Percentiles rank a stretch among this genome's conserved stretches.
Evolutionary conservation across 1,140 invertebrate species (phyloP).

Genomic region (Formica selysi): DNA sequence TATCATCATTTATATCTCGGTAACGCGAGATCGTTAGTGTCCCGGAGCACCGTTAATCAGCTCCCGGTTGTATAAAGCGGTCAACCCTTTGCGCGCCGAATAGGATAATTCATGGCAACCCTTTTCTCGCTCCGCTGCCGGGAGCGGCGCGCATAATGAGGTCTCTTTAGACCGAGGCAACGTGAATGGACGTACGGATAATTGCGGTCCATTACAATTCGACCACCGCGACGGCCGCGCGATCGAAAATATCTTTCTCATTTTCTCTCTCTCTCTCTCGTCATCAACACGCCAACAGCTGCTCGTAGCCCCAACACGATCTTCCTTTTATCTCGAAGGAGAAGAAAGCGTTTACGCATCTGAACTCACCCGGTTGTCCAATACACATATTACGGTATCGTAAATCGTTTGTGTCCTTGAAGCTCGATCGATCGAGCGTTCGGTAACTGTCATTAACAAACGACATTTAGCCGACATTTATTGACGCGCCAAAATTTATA

Average conservation of each 20-base stretch:
- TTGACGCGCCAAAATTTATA: conserved; percentile 44
- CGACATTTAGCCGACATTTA: conserved; percentile 50
- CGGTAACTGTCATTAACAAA: background rate
- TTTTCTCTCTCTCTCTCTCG: conserved; percentile 3
- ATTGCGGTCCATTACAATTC: conserved; percentile 63
- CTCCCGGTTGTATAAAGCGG: conserved; percentile 66
- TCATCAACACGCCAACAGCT: conserved; percentile 44
- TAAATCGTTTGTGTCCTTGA: conserved; percentile 46
- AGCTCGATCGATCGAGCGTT: conserved; percentile 21
- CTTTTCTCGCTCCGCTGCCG: conserved; percentile 61
- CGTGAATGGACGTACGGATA: conserved; percentile 59
- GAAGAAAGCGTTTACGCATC: conserved; percentile 19
- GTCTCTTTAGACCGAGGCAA: conserved; percentile 38
- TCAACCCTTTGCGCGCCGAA: conserved; percentile 68
- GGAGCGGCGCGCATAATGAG: conserved; percentile 57
- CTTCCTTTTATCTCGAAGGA: conserved; percentile 21
- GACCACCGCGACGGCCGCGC: conserved; percentile 53
- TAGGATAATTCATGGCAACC: conserved; percentile 65
- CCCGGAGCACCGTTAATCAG: conserved; percentile 70
- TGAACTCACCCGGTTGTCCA: background rate
- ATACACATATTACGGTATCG: background rate
- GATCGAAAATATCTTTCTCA: conserved; percentile 53
- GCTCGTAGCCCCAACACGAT: background rate
- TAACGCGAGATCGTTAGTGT: conserved; percentile 76
- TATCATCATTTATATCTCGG: conserved; percentile 81